phyloP scores from a whole-genome alignment of 2,113 vertebrate genomes.

The Tinamus guttatus region DNA sequence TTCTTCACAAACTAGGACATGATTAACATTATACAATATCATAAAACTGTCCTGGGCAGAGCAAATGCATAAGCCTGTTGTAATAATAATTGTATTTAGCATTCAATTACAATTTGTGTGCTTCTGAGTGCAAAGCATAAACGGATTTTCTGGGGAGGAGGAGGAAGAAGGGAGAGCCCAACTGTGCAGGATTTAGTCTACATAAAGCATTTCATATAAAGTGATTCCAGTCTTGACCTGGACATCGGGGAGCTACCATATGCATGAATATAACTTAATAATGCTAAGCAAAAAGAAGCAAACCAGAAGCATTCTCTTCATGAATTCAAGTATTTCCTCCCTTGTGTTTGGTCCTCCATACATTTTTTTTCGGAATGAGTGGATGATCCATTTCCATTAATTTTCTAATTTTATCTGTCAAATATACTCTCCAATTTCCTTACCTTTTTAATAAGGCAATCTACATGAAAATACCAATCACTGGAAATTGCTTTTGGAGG shows the following conservation, averaged over 20 bases:
- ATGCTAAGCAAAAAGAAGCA: not conserved
- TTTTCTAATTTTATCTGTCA: constrained; percentile 68
- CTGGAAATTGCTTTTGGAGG: constrained; percentile 48
- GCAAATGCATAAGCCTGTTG: not conserved
- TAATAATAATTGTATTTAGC: not conserved
- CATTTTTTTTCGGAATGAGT: not conserved
- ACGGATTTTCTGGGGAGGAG: not conserved
- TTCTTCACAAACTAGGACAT: constrained; percentile 5
- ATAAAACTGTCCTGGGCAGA: not conserved
- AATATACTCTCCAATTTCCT: constrained; percentile 17
- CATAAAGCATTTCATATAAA: not conserved
- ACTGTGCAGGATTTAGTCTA: not conserved
- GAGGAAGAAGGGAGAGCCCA: not conserved
- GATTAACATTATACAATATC: not conserved
- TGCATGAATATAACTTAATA: not conserved
- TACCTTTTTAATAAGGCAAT: constrained; percentile 53
- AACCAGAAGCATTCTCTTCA: not conserved
- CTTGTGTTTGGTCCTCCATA: not conserved
- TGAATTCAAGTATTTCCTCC: not conserved
- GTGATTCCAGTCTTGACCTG: not conserved
- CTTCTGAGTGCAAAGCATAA: not conserved
- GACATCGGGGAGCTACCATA: not conserved
- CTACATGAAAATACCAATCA: not conserved
- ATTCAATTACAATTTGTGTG: not conserved
- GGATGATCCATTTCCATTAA: constrained; percentile 46